Base-by-base conservation (phyloP, 2,888 invertebrate genomes). In the Nomada lathburiana region DNA sequence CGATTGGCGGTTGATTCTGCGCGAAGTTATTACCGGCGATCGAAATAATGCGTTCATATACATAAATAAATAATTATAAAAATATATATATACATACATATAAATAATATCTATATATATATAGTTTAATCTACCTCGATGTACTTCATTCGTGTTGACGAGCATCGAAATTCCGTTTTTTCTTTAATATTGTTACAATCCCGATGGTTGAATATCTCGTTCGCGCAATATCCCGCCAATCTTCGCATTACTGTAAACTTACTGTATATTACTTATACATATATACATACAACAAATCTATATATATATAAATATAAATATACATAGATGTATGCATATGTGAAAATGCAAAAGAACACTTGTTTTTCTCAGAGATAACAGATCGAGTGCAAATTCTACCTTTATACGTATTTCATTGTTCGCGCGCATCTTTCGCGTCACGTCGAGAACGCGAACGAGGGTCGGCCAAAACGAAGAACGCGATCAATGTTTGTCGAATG, bases 221-320 rank as follows among this genome's bases (percentile, higher is more conserved):
- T 72, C 81, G 82, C 80, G 88, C 84, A 84, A 79, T 74, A 62
- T 84, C 79, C 76, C 84, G 84, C 85, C 85, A 80, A 82, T 86
- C 83, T 84, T 85, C 85, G 82, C 76, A 75, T 86, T 86, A 86
- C 70, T 89, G 91, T 92, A 91, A 92, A 92, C 90, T 92, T 90
- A 91, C 83, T 93, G 93, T 93, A 93, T 90, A 93, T 92, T 93
- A 91, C 86, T 89, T 90, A 90, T 89, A 88, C 83, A 85, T 89
- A 86, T 53, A 77, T 71, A 79, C 29, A 75, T 60, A 74, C 64
- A 71, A 79, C 23, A 75, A 55, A 74, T 68, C 71, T 53, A 64
- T 13, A 60, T 67, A 67, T 60, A 68, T 63, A 68, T 68, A 60
- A 44, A 29, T 52, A 70, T 86, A 82, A 55, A 82, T 88, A 81